phyloP scores from a whole-genome alignment of 2,888 invertebrate species.

The Eristalis arbustorum region DNA sequence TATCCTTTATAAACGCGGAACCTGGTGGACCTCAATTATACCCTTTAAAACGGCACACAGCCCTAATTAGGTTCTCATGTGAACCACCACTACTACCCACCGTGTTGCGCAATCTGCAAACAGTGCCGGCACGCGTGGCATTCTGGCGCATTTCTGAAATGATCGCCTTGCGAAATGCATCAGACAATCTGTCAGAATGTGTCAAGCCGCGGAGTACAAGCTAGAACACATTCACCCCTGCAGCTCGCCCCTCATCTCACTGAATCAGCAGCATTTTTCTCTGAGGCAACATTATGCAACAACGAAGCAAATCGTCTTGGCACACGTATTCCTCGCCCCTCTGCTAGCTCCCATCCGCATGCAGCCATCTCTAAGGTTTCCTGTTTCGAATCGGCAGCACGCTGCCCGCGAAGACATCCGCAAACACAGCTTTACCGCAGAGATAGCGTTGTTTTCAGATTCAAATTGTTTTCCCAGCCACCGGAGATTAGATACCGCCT shows the following conservation, averaged over 20 bases:
- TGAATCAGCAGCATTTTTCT: neutral
- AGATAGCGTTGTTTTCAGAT: slow-evolving; percentile 49
- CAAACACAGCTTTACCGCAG: slow-evolving; percentile 39
- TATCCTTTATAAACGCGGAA: too few species aligned
- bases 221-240: neutral
- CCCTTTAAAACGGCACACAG: too few species aligned
- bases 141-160: neutral
- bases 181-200: neutral
- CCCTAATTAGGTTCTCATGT: too few species aligned
- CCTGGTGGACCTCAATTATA: too few species aligned
- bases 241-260: neutral
- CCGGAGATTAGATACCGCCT: slow-evolving; percentile 29
- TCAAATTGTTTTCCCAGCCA: slow-evolving; percentile 15
- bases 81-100: too few species aligned
- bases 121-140: neutral
- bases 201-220: neutral
- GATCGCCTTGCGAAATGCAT: neutral
- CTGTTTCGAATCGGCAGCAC: slow-evolving; percentile 7
- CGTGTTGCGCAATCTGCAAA: too few species aligned
- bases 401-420: slow-evolving; percentile 18
- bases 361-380: neutral
- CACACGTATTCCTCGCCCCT: neutral
- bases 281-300: neutral
- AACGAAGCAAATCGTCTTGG: neutral
- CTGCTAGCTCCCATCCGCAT: neutral